phyloP scores from a whole-genome alignment of 2,797 vertebrate genomes.

The Bucorvus abyssinicus region DNA sequence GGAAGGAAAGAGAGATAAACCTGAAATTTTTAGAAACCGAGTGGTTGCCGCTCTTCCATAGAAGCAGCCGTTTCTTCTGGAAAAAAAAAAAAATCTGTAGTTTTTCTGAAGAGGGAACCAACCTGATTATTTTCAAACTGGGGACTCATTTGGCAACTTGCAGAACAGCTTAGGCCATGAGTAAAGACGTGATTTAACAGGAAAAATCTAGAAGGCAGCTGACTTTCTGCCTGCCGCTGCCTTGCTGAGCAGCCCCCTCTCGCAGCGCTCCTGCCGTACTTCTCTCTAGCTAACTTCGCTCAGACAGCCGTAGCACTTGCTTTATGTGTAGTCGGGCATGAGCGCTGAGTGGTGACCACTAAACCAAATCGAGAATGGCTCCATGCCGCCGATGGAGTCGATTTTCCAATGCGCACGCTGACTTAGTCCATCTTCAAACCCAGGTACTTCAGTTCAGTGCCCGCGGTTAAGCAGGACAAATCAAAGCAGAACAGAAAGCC shows the following conservation, averaged over 20 bases:
- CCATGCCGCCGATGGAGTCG: background rate
- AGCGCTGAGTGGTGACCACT: background rate
- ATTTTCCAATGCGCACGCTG: rapidly evolving
- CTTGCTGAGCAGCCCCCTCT: background rate
- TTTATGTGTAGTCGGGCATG: background rate
- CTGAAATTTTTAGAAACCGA: background rate
- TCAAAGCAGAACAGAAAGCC: background rate
- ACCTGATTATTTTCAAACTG: background rate
- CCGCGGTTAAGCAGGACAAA: background rate
- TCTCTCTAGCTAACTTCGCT: background rate
- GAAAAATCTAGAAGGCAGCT: background rate
- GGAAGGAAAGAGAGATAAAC: background rate
- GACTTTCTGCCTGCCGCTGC: background rate
- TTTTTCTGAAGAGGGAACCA: background rate
- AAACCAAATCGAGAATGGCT: background rate
- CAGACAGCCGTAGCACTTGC: background rate
- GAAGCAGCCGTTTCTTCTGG: background rate
- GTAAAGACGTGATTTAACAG: background rate
- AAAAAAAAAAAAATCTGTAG: no score
- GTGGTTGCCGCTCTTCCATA: background rate
- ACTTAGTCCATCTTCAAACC: background rate
- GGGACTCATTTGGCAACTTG: background rate
- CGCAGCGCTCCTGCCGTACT: background rate
- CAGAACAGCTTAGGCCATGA: background rate
- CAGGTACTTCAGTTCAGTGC: background rate